Base-by-base conservation (phyloP, 2,113 vertebrate species). In the Amblyornis subalaris region DNA sequence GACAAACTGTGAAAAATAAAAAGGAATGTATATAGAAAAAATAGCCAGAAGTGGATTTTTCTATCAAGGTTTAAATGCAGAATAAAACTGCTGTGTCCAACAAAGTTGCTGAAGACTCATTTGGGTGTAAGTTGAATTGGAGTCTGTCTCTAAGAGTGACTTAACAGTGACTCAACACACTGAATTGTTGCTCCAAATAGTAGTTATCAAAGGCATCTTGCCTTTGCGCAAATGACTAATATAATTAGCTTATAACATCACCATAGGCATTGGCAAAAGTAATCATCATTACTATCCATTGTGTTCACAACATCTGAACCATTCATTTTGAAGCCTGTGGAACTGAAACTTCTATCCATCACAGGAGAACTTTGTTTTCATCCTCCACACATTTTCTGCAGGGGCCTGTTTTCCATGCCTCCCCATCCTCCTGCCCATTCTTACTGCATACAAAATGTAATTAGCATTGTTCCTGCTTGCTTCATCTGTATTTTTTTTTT, bases 211-310 rank as follows among this genome's bases (percentile, higher is more conserved):
- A 97, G 87, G 60, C 96, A 96, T 96, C 94, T 96, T 94, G 95
- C 92, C 95, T 95, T 94, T 96, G 96, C 93, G 84, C 91, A 97
- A 95, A 95, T 96, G 96, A 96, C 95, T 97, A 96, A 97, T 96
- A 96, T 97, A 97, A 97, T 97, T 97, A 96, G 92, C 95, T 95
- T 95, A 94, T 95, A 96, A 90, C 90, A 96, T 95, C 95, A 97
- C 95, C 92, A 97, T 89, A 96, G 89, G 86, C 95, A 94, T 83
- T 96, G 95, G 96, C 95, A 96, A 97, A 97, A 96, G 95, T 95
- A 97, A 96, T 97, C 95, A 97, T 97, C 96, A 97, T 97, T 96
- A 97, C 95, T 93, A 95, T 93, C 95, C 95, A 97, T 97, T 97
- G 95, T 97, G 93, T 94, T 95, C 95, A 91, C 94, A 97, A 94